These are phyloP conservation scores for Typhlichthys eigenmanni DNA, from an alignment of 2,797 vertebrate species.

Conservation along the genomic window DNA sequence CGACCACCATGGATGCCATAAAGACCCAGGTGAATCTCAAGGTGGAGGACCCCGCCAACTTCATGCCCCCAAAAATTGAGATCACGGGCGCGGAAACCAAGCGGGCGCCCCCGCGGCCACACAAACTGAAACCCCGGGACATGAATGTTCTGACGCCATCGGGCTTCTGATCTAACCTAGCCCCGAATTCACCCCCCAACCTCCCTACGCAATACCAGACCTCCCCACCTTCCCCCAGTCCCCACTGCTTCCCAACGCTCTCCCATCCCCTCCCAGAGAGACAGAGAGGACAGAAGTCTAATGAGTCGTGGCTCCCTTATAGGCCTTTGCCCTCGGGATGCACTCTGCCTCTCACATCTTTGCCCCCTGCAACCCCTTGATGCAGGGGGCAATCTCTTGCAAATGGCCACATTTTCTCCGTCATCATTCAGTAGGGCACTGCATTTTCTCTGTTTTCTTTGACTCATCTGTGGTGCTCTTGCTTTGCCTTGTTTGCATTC, in stretches of 20 bases:
- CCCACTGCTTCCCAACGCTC: constrained; percentile 15
- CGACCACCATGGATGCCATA: constrained; percentile 88
- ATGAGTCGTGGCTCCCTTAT: constrained; percentile 13
- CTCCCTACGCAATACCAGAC: constrained; percentile 14
- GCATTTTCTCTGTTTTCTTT: constrained; percentile 18
- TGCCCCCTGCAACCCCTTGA: too few species aligned
- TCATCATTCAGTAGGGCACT: constrained; percentile 22
- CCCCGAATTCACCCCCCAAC: constrained; percentile 26
- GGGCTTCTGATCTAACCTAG: constrained; percentile 82
- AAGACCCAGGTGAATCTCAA: constrained; percentile 82
- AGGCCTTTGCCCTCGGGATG: too few species aligned
- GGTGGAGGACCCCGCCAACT: constrained; percentile 78
- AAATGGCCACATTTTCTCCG: constrained; percentile 16
- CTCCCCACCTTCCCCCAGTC: constrained; percentile 2
- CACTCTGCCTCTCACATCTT: too few species aligned
- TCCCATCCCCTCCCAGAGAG: constrained; percentile 1
- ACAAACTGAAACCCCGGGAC: constrained; percentile 91
- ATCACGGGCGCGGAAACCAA: constrained; percentile 77
- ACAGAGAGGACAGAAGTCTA: constrained; percentile 27
- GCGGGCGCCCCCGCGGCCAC: constrained; percentile 75
- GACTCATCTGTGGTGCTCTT: constrained; percentile 3
- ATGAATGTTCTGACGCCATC: constrained; percentile 94
- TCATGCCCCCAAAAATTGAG: constrained; percentile 87
- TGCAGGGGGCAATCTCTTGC: background rate
- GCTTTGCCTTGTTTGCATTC: constrained; percentile 27